Conservation (phyloP, 2,888 invertebrate genomes). For the Bombylius major region DNA sequence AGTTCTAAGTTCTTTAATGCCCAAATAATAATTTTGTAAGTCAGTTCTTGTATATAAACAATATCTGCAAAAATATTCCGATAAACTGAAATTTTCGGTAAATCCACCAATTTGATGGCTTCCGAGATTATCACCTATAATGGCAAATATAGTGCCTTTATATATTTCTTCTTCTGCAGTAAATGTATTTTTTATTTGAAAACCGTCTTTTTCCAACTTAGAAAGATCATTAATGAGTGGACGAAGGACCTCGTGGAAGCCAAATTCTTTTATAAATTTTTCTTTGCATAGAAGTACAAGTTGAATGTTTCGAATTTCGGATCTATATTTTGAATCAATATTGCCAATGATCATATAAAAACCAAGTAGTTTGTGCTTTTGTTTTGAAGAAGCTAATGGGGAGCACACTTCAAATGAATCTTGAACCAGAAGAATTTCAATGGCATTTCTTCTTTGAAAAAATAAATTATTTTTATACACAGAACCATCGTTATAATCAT, state of each 20-base stretch:
- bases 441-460: neutral
- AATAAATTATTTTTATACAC: neutral
- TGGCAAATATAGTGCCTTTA: neutral
- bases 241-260: neutral
- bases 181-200: neutral
- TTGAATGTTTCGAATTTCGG: neutral
- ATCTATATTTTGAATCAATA: neutral
- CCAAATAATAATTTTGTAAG: neutral
- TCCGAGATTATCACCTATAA: constrained; percentile 6
- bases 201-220: neutral
- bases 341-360: neutral
- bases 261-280: neutral
- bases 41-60: neutral
- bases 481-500: neutral
- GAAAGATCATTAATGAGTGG: neutral
- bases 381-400: neutral
- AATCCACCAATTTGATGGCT: constrained; percentile 8
- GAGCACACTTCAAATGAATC: neutral
- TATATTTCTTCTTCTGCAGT: neutral
- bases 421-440: neutral
- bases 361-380: neutral
- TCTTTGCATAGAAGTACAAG: neutral
- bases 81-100: constrained; percentile 4
- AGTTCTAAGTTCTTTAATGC: neutral
- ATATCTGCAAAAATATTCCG: constrained; percentile 6